Evolutionary conservation across 2,888 invertebrate genomes (phyloP), one percentile per base, ranked within the genome.

Genomic region (Polydrusus pterygomalis): DNA sequence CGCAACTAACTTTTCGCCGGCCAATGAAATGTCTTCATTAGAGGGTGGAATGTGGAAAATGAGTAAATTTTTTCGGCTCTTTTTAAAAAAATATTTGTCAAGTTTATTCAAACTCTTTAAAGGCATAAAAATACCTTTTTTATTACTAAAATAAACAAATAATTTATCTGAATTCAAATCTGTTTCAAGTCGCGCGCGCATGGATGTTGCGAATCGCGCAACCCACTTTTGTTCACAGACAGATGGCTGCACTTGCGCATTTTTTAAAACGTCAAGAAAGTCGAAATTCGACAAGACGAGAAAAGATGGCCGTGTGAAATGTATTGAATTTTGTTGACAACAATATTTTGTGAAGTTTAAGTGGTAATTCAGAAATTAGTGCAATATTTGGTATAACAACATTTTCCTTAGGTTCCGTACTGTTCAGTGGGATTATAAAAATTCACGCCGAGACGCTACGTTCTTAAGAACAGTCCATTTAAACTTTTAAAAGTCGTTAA

Each of bases 291-390:
- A 18, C n/a, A n/a, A n/a, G n/a, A n/a, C n/a, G n/a, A 64, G 51
- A 62, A 63, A 70, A 70, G 70, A 70, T 70, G 70, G 70, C 70
- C 49, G 70, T 70, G 40, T 40, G 40, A 47, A 51, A 43, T 70
- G 30, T 58, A 15, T n/a, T 2, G 49, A 30, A 15, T 70, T n/a
- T 17, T 70, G 30, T 70, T 62, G 70, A 70, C 62, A 40, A 47
- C 18, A 25, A 18, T 47, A 62, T 8, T 70, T 70, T 54, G 38
- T 51, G 62, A 70, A 58, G 60, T 70, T 70, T 70, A 13, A 11
- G 20, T 45, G 25, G 60, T 47, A 60, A 60, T 45, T 58, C 30
- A 11, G 40, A 43, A 43, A 25, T 58, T 34, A 49, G 47, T 60
- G 47, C 20, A 70, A 18, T 70, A 45, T 43, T 60, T 3, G 9